A percentile compares a stretch with the other conserved stretches of the same genome.
phyloP scores from a whole-genome alignment of 2,797 vertebrate species.

The Danio albolineatus region DNA sequence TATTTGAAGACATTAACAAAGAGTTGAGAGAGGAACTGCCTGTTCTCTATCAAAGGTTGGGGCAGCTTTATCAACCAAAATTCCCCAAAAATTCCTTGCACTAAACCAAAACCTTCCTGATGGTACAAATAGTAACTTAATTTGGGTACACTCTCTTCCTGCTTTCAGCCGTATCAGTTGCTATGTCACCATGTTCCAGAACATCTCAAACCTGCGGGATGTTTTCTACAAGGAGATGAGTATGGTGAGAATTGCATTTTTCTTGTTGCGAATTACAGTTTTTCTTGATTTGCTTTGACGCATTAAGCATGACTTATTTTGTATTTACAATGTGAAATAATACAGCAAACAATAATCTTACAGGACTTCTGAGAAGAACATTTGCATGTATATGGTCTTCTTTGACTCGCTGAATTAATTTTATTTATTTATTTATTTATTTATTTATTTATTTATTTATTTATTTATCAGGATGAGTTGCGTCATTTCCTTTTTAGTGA shows the following conservation, averaged over 20 bases:
- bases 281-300: background rate
- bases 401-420: background rate
- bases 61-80: background rate
- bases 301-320: background rate
- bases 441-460: background rate
- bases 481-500: background rate
- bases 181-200: constrained; percentile 93
- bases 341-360: background rate
- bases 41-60: constrained; percentile 92
- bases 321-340: background rate
- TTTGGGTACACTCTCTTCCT: constrained; percentile 6
- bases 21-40: constrained; percentile 96
- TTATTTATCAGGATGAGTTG: background rate
- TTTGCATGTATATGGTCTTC: background rate
- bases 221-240: constrained; percentile 98
- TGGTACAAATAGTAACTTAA: background rate
- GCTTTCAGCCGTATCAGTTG: constrained; percentile 88
- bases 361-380: background rate
- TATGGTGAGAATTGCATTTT: constrained; percentile 78
- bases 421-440: background rate
- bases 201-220: constrained; percentile 92
- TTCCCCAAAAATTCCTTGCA: background rate
- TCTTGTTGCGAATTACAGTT: background rate
- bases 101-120: background rate
- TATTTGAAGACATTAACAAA: constrained; percentile 96